Base-by-base conservation (phyloP, 2,797 vertebrate species). In the Channallabes apus region DNA sequence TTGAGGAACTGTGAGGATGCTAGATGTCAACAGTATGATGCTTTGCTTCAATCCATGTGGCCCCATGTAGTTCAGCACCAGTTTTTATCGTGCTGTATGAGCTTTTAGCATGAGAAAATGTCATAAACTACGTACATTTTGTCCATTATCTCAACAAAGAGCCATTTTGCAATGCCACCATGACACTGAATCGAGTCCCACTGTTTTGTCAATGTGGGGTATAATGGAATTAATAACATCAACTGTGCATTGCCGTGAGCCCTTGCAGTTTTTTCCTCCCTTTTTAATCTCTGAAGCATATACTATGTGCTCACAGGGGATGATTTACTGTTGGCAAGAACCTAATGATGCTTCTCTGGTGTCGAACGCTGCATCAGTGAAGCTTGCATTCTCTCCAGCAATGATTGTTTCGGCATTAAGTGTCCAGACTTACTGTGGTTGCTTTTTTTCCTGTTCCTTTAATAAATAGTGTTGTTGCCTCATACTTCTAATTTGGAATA, bases 161-260 rank as follows among this genome's bases (percentile, higher is more conserved):
- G 75, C 85, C 90, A 90, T 89, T 94, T 94, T 92, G 91, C 91
- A 91, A 88, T 82, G 73, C 86, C 82, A 87, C 87, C 81, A 87
- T 81, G 89, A 88, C 90, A 90, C 91, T 87, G 90, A 89, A 93
- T 68, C 86, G 91, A 91, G 87, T 91, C 93, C 92, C 90, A 90
- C 93, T 92, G 92, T 90, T 93, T 90, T 88, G 92, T 84, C 92
- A 90, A 91, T 88, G 88, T 94, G 93, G 91, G 92, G 91, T 91
- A 85, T 91, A 93, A 93, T 92, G 88, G 90, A 93, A 95, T 95
- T 93, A 94, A 94, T 93, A 93, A 90, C 79, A 73, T 90, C 89
- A 91, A 90, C 92, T 91, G 90, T 87, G 91, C 89, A 88, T 93
- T 91, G 88, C 88, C 91, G 90, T 89, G 88, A 91, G 91, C 88